Conservation (phyloP, 2,113 vertebrate species). For the Callocephalon fimbriatum region DNA sequence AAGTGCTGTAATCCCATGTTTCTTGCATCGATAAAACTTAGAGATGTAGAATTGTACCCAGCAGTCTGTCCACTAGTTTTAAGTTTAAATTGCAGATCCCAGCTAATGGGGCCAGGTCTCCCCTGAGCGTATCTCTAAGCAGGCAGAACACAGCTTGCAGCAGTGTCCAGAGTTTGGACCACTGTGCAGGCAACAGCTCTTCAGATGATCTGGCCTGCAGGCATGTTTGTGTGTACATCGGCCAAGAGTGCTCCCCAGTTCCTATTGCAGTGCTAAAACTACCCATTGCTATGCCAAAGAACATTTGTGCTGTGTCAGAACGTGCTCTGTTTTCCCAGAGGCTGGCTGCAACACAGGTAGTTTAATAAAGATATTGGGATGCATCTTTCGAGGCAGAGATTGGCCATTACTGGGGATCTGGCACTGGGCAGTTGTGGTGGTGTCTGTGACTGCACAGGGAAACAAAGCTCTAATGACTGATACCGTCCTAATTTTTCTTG, state of each 20-base stretch:
- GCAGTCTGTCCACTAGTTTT: neutral
- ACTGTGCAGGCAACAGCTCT: neutral
- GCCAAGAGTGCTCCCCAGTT: neutral
- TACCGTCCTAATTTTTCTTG: neutral
- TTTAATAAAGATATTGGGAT: neutral
- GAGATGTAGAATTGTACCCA: neutral
- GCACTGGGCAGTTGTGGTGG: neutral
- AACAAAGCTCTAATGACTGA: neutral
- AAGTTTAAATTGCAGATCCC: neutral
- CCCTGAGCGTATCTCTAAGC: neutral
- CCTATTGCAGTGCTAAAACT: neutral
- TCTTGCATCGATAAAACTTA: neutral
- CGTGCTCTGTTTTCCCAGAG: rapidly evolving
- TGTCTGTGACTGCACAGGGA: neutral
- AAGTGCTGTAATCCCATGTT: neutral
- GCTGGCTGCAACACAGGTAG: neutral
- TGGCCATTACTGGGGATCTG: neutral
- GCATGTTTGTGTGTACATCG: rapidly evolving
- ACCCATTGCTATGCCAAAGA: rapidly evolving
- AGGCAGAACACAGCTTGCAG: neutral
- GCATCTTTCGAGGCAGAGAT: neutral
- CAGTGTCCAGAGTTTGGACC: neutral
- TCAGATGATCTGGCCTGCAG: rapidly evolving
- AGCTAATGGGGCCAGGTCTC: neutral
- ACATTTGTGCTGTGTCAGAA: rapidly evolving